A percentile compares a stretch with the other conserved stretches of the same genome.
Evolutionary conservation across 2,888 invertebrate species (phyloP).

Genomic region (Drosophila testacea): DNA sequence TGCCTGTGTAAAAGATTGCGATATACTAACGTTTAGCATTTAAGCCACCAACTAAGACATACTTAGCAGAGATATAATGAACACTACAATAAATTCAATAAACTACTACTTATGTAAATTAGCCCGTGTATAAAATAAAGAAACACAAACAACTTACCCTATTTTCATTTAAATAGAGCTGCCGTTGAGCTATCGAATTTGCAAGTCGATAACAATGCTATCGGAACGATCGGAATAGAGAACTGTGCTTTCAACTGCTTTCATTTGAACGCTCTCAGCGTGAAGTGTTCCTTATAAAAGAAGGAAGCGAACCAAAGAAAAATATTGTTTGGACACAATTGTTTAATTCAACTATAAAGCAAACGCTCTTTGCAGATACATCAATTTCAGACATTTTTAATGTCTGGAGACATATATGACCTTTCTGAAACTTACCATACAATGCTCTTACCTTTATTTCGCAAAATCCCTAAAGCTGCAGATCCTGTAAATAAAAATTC

Average conservation of each 20-base stretch:
- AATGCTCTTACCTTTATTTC: too few species aligned
- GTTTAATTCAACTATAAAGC: too few species aligned
- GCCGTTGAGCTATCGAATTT: neutral
- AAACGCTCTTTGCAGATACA: too few species aligned
- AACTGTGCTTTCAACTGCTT: neutral
- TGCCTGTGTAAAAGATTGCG: neutral
- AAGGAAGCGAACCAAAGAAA: too few species aligned
- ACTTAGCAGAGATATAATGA: slow-evolving; percentile 5
- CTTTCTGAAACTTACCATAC: too few species aligned
- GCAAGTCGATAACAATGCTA: slow-evolving; percentile 1
- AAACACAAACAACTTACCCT: neutral
- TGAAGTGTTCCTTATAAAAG: neutral
- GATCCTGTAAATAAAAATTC: too few species aligned
- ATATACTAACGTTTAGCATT: slow-evolving; percentile 16
- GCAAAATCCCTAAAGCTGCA: too few species aligned
- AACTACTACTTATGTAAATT: slow-evolving; percentile 27
- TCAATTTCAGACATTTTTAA: too few species aligned
- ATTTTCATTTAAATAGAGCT: neutral
- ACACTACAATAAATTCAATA: slow-evolving; percentile 16
- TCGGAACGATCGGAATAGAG: neutral
- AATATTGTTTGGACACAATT: too few species aligned
- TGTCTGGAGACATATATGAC: too few species aligned
- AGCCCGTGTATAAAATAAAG: slow-evolving; percentile 35
- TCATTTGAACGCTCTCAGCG: neutral
- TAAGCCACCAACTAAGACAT: slow-evolving; percentile 20